Percentiles rank a stretch among this genome's conserved stretches.
phyloP scores from a whole-genome alignment of 2,113 vertebrate genomes.

The Heliornis fulica region DNA sequence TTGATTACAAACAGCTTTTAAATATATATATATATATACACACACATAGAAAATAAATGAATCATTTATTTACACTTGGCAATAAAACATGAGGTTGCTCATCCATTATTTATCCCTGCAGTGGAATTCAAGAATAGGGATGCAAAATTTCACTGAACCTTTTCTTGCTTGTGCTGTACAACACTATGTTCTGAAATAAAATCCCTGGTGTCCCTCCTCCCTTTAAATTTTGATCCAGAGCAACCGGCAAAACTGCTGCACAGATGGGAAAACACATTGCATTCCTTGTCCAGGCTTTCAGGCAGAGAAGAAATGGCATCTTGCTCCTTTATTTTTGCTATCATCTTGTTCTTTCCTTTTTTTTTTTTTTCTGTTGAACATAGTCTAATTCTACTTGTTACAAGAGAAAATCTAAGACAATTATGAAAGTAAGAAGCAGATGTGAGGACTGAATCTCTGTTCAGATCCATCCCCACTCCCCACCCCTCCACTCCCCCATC shows the following conservation, averaged over 20 bases:
- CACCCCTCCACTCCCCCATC: too few species aligned
- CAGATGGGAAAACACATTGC: constrained; percentile 1
- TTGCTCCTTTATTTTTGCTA: not conserved
- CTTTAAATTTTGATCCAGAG: not conserved
- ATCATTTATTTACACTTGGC: constrained; percentile 38
- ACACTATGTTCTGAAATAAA: not conserved
- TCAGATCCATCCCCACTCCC: too few species aligned
- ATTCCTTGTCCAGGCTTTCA: not conserved
- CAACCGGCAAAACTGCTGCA: not conserved
- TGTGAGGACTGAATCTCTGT: not conserved
- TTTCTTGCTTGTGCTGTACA: not conserved
- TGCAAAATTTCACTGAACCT: not conserved
- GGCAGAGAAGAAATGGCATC: not conserved
- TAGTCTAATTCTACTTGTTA: not conserved
- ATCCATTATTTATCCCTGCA: constrained; percentile 53
- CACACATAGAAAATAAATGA: not conserved
- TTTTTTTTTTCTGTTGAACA: not conserved
- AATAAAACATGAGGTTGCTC: constrained; percentile 52
- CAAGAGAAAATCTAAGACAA: not conserved
- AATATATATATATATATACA: not conserved
- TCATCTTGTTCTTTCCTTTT: not conserved
- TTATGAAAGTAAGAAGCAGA: not conserved
- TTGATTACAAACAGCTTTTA: constrained; percentile 44
- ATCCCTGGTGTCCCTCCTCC: not conserved
- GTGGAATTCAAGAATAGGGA: not conserved